Evolutionary conservation across 2,888 invertebrate genomes (phyloP).

Genomic region (Iphiclides podalirius): DNA sequence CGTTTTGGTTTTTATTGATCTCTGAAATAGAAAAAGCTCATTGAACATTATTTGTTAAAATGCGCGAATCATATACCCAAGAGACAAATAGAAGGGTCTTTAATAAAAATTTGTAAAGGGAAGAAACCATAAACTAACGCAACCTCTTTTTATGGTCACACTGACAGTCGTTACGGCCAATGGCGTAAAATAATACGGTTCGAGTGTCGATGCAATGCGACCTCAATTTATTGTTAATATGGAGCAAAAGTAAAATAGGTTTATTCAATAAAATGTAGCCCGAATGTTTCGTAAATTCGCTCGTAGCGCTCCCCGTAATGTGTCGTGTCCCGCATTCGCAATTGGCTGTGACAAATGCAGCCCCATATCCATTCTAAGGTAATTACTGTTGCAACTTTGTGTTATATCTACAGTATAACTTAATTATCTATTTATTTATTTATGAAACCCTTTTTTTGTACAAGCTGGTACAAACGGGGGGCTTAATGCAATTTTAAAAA

Average conservation of each 20-base stretch:
- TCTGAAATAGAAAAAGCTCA: too few relatives aligned
- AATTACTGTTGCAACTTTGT: background rate
- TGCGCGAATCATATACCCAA: too few relatives aligned
- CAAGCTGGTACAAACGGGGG: too few relatives aligned
- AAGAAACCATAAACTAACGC: background rate
- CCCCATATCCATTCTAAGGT: background rate
- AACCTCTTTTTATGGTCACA: conserved; percentile 1
- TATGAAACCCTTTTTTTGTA: too few relatives aligned
- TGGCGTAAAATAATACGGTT: background rate
- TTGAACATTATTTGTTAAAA: too few relatives aligned
- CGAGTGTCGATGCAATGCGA: background rate
- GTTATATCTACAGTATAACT: too few relatives aligned
- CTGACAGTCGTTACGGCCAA: background rate
- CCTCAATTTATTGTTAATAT: background rate
- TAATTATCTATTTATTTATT: too few relatives aligned
- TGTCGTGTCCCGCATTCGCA: background rate
- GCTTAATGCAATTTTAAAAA: too few relatives aligned
- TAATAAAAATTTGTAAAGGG: too few relatives aligned
- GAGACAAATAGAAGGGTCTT: too few relatives aligned
- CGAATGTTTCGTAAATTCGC: background rate
- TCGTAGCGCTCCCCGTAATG: background rate
- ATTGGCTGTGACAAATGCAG: background rate
- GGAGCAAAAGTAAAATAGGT: background rate
- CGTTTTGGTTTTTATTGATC: too few relatives aligned
- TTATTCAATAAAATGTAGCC: background rate